Evolutionary conservation across 2,888 invertebrate genomes (phyloP).

Genomic region (Andrena fulva): DNA sequence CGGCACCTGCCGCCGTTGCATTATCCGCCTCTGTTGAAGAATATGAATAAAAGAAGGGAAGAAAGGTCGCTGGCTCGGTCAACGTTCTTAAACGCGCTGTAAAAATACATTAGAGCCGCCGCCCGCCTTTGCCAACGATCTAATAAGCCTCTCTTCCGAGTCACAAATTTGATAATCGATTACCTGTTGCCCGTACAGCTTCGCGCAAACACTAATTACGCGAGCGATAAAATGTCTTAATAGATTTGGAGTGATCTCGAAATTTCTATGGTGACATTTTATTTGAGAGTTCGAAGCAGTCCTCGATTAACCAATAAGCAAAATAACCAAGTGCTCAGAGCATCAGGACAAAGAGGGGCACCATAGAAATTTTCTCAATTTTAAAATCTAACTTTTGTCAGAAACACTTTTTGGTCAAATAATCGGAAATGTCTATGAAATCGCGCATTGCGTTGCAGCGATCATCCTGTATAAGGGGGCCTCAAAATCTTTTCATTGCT

Average conservation of each 20-base stretch:
- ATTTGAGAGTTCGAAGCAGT: too few species aligned
- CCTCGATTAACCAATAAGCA: too few species aligned
- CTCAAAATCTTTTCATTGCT: too few species aligned
- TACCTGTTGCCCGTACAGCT: slow-evolving; percentile 14
- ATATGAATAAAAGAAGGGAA: slow-evolving; percentile 61
- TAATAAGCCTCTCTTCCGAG: slow-evolving; percentile 32
- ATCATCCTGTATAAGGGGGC: too few species aligned
- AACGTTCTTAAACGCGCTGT: slow-evolving; percentile 55
- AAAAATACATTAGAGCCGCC: slow-evolving; percentile 42
- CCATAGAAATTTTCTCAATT: too few species aligned
- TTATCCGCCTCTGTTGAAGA: slow-evolving; percentile 58
- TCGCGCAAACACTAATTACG: not conserved
- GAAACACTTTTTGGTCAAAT: too few species aligned
- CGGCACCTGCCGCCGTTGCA: slow-evolving; percentile 33
- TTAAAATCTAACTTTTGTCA: too few species aligned
- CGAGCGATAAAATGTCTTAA: not conserved
- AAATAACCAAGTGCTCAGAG: too few species aligned
- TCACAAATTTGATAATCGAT: slow-evolving; percentile 23
- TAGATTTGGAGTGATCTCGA: not conserved
- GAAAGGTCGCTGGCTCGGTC: slow-evolving; percentile 63
- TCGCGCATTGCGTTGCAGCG: too few species aligned
- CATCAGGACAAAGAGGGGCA: too few species aligned
- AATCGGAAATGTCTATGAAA: too few species aligned
- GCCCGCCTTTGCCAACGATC: slow-evolving; percentile 16
- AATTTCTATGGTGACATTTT: too few species aligned